phyloP scores from a whole-genome alignment of 2,113 vertebrate genomes.

The Semicossyphus pulcher region DNA sequence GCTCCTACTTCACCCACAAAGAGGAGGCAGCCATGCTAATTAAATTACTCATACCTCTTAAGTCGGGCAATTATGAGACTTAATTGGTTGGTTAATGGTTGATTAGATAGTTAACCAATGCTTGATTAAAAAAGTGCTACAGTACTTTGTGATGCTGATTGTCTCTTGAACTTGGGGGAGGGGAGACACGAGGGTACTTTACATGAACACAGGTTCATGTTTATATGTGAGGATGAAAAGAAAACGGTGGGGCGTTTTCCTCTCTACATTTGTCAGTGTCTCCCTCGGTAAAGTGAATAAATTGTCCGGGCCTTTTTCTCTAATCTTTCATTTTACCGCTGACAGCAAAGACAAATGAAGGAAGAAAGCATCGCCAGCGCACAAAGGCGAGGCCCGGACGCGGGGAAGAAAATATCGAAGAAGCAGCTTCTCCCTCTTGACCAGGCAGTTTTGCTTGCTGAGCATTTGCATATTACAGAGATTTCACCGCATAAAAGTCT shows the following conservation, averaged over 20 bases:
- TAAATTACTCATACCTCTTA: slow-evolving; percentile 64
- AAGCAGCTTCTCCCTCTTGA: slow-evolving; percentile 32
- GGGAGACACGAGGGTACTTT: slow-evolving; percentile 1
- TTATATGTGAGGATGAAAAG: slow-evolving; percentile 8
- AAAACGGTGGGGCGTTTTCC: slow-evolving; percentile 34
- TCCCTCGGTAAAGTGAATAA: slow-evolving; percentile 43
- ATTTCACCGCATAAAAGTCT: slow-evolving; percentile 13
- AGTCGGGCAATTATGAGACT: slow-evolving; percentile 72
- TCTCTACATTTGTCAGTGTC: slow-evolving; percentile 39
- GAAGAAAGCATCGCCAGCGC: slow-evolving; percentile 44
- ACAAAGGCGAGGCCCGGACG: slow-evolving; percentile 50
- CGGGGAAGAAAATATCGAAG: slow-evolving; percentile 19
- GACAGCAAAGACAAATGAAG: slow-evolving; percentile 69
- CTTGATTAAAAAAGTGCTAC: slow-evolving; percentile 64
- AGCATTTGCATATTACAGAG: slow-evolving; percentile 11
- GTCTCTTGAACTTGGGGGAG: slow-evolving; percentile 17
- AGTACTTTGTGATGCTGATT: slow-evolving; percentile 14
- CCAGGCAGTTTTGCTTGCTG: background rate
- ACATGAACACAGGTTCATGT: slow-evolving; percentile 23
- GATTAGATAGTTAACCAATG: slow-evolving; percentile 69
- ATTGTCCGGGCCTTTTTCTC: slow-evolving; percentile 56
- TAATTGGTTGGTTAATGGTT: slow-evolving; percentile 70
- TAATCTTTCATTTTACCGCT: slow-evolving; percentile 68
- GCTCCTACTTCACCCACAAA: slow-evolving; percentile 41
- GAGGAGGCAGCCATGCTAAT: slow-evolving; percentile 59